These are phyloP conservation scores for Sympetrum striolatum DNA, from an alignment of 2,888 invertebrate species.

Conservation along the genomic window DNA sequence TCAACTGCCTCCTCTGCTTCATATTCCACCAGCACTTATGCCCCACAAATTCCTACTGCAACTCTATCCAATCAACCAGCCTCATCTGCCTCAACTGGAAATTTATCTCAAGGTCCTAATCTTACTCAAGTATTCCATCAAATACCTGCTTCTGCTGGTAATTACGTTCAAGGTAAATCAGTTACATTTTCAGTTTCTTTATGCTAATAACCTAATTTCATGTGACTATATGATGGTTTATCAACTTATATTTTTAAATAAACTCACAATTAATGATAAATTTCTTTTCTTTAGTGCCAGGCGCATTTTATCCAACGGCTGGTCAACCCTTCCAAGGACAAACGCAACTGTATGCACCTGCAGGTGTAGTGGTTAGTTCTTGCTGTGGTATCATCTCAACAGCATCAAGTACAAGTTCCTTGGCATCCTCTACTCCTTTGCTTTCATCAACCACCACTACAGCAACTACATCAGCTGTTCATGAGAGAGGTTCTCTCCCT, in stretches of 20 bases:
- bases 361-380: conserved; percentile 36
- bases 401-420: not conserved
- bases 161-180: conserved; percentile 11
- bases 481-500: conserved; percentile 33
- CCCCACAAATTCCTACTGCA: conserved; percentile 6
- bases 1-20: conserved; percentile 52
- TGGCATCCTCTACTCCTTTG: conserved; percentile 28
- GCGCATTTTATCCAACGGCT: conserved; percentile 3
- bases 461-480: conserved; percentile 30
- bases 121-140: conserved; percentile 16
- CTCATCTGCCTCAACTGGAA: conserved; percentile 48
- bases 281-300: not conserved
- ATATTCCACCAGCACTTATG: not conserved
- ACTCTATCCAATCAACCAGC: conserved; percentile 56
- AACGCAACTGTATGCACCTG: conserved; percentile 1
- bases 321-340: not conserved
- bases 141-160: conserved; percentile 24
- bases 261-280: not conserved
- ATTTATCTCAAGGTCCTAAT: conserved; percentile 7
- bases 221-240: no score
- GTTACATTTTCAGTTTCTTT: not conserved
- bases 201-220: not conserved
- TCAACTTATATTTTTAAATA: no score
- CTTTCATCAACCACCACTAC: conserved; percentile 12
- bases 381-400: conserved; percentile 28